Base-by-base conservation (phyloP, 2,797 vertebrate species). In the Danio albolineatus region DNA sequence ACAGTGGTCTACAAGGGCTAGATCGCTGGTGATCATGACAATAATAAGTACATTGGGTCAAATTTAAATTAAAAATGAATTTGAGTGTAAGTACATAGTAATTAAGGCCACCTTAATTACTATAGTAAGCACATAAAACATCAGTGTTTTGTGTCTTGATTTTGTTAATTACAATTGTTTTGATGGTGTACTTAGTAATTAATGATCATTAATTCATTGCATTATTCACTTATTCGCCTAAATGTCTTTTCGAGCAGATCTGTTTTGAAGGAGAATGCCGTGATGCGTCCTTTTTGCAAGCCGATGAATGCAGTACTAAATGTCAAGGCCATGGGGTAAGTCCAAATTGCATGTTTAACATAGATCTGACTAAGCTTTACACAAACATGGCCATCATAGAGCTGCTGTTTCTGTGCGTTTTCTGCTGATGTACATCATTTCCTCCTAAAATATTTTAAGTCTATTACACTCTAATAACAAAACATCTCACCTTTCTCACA, bases 211-310 rank as follows among this genome's bases (percentile, higher is more conserved):
- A 28, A 28, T 28, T 28, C 28, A 3, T 28, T 28, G 28, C 28
- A 28, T 28, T 28, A 28, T 28, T 28, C 28, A 28, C 28, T 28
- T 28, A 28, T 28, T 71, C n/a, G 44, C 86, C 80, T 64, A 7
- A n/a, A 51, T 80, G 46, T 51, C 86, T 79, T 56, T 69, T 39
- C 16, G 28, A 80, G 78, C 91, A 99, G 98, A 93, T 99, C 85
- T 99, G 98, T 91, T 99, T 99, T 73, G 95, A 96, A 39, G 98
- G 98, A 49, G 94, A 94, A 84, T 99, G 98, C 89, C 95, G 94
- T 87, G 96, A 97, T 86, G 92, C 93, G 65, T 97, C 97, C 82
- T 95, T 98, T 87, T 95, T 99, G 78, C 90, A 92, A 56, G 93
- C 93, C 0, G 95, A 95, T 86, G 92, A 93, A 87, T 99, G 98